phyloP scores from a whole-genome alignment of 92 coral and sea anemone genomes.

The Porites cylindrica region DNA sequence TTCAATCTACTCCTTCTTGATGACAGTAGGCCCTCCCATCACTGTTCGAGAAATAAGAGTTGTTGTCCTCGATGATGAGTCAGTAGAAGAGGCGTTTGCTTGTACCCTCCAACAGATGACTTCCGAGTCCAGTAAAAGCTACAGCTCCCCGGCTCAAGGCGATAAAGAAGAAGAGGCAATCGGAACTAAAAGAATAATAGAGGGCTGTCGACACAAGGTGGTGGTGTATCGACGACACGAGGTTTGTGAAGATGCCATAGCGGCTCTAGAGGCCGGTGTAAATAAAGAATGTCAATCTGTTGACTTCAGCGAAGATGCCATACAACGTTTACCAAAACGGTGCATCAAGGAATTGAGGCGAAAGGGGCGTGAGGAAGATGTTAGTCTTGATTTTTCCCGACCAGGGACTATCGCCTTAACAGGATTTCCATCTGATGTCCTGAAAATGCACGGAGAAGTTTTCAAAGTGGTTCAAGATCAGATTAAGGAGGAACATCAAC shows the following conservation, averaged over 20 bases:
- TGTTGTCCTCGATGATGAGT: slow-evolving; percentile 25
- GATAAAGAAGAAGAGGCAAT: not conserved
- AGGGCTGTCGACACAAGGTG: slow-evolving; percentile 22
- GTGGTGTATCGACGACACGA: slow-evolving; percentile 16
- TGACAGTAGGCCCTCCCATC: not conserved
- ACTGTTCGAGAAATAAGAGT: slow-evolving; percentile 10
- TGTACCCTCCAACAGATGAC: not conserved
- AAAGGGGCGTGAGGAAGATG: slow-evolving; percentile 44
- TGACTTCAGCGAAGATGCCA: slow-evolving; percentile 33
- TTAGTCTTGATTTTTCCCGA: slow-evolving; percentile 39
- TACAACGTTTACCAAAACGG: slow-evolving; percentile 30
- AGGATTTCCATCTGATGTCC: slow-evolving; percentile 48
- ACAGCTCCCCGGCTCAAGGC: not conserved
- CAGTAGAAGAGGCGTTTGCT: not conserved
- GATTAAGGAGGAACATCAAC: slow-evolving; percentile 26
- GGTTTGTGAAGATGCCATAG: slow-evolving; percentile 30
- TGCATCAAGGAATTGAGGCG: slow-evolving; percentile 12
- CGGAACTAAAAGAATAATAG: not conserved
- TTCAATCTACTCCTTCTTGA: not conserved
- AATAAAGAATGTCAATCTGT: slow-evolving; percentile 15
- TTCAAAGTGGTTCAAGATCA: slow-evolving; percentile 26
- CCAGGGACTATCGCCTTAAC: slow-evolving; percentile 22
- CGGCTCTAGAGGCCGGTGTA: slow-evolving; percentile 30
- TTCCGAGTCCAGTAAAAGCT: not conserved
- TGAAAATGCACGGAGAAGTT: slow-evolving; percentile 20